Base-by-base conservation (phyloP, 2,113 vertebrate species). In the Lepus americanus region DNA sequence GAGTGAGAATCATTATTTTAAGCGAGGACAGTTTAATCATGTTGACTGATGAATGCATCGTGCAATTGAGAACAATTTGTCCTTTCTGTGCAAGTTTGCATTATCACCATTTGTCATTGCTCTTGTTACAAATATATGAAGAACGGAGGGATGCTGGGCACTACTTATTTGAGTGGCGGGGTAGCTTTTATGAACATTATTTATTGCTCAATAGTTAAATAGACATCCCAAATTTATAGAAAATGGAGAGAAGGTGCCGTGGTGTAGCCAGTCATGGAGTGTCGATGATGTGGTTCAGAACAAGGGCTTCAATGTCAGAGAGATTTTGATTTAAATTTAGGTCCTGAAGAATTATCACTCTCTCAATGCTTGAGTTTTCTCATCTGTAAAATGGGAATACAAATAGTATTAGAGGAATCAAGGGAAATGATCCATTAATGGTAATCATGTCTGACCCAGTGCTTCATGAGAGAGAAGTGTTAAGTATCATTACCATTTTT, bases 11-110 rank as follows among this genome's bases (percentile, higher is more conserved):
- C 64, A 79, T 95, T 76, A 90, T 94, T 95, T 78, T 79, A 92
- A 95, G 67, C 82, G 49, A 74, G 91, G 90, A 78, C 63, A 86
- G 85, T 95, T 96, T 95, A 90, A 83, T 97, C 85, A 70, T 84
- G 36, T 90, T 69, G 84, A 64, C 81, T 96, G 82, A 86, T 67
- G 91, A 78, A 70, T 0, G 0, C 51, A 84, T 82, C 59, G 69
- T 94, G 86, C 19, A 63, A 77, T 73, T 94, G 64, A 90, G 81
- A 92, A 92, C 87, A 89, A 83, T 95, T 93, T 92, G 77, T 94
- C 73, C 66, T 92, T 92, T 92, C 89, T 86, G 3, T 39, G 74
- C 36, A 96, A 93, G 79, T 74, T 63, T 66, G n/a, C 27, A 25
- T 94, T 90, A 73, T 78, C 59, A 33, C 69, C 63, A 53, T 76